Percentiles rank a stretch among this genome's conserved stretches.
phyloP scores from a whole-genome alignment of 1,140 invertebrate species.

The Monochamus saltuarius region DNA sequence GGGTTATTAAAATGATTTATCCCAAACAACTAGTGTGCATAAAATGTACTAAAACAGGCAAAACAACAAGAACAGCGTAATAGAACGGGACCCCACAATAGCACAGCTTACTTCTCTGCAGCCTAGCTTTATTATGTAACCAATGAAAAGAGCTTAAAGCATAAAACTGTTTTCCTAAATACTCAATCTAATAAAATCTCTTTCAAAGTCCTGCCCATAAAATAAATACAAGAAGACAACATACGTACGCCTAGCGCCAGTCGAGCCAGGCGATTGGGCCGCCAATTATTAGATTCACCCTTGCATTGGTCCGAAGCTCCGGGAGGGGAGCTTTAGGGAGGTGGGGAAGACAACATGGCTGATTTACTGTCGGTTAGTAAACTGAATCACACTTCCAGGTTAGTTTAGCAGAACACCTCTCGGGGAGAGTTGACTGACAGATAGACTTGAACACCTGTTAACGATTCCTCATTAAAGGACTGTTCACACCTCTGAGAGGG shows the following conservation, averaged over 20 bases:
- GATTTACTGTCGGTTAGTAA: conserved; percentile 45
- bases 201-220: conserved; percentile 47
- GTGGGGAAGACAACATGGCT: conserved; percentile 49
- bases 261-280: conserved; percentile 31
- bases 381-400: conserved; percentile 36
- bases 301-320: conserved; percentile 26
- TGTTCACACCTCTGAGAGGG: not conserved
- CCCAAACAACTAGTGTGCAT: conserved; percentile 12
- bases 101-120: conserved; percentile 31
- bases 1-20: conserved; percentile 4
- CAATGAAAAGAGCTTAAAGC: conserved; percentile 44
- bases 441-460: conserved; percentile 21
- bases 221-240: conserved; percentile 45
- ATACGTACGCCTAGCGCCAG: conserved; percentile 29
- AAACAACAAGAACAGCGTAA: conserved; percentile 33
- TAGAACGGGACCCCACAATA: conserved; percentile 40
- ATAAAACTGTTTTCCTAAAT: conserved; percentile 50
- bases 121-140: conserved; percentile 43
- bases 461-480: not conserved
- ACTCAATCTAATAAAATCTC: conserved; percentile 50
- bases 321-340: conserved; percentile 25
- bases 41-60: conserved; percentile 19
- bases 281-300: conserved; percentile 26
- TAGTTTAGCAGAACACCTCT: conserved; percentile 42
- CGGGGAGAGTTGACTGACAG: conserved; percentile 15